phyloP scores from a whole-genome alignment of 1,140 invertebrate species.

The Diprion similis region DNA sequence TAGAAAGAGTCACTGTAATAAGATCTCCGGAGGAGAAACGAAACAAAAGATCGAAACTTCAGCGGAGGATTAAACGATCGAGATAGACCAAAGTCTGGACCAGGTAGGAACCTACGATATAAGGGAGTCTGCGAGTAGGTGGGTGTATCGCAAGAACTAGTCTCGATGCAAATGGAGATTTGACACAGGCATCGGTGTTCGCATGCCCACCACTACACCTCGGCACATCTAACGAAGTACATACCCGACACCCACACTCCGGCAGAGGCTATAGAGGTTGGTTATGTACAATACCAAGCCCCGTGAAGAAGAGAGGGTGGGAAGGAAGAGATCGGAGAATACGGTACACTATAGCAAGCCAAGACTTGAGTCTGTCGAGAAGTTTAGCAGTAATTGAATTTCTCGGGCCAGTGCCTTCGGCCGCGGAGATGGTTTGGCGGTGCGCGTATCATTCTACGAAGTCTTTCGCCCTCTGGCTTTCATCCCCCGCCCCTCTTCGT shows the following conservation, averaged over 20 bases:
- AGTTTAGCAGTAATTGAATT: slow-evolving; percentile 61
- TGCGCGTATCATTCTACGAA: not conserved
- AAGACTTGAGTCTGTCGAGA: slow-evolving; percentile 45
- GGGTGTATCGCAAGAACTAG: slow-evolving; percentile 3
- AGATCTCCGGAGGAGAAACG: too few relatives aligned
- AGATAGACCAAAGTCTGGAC: too few relatives aligned
- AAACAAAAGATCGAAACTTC: too few relatives aligned
- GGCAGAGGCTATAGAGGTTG: not conserved
- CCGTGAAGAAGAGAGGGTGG: not conserved
- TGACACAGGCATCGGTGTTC: not conserved
- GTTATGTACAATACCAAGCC: not conserved
- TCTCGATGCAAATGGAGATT: not conserved
- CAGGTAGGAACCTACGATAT: too few relatives aligned
- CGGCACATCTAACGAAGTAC: not conserved
- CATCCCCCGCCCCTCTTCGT: too few relatives aligned
- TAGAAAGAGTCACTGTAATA: too few relatives aligned
- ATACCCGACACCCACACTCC: not conserved
- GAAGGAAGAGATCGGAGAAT: not conserved
- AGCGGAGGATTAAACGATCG: too few relatives aligned
- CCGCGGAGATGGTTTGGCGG: slow-evolving; percentile 41
- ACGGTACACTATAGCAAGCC: slow-evolving; percentile 19
- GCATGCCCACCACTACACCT: too few relatives aligned
- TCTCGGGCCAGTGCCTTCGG: slow-evolving; percentile 57
- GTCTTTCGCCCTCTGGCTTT: not conserved
- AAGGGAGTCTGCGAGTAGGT: too few relatives aligned